Evolutionary conservation across 2,113 vertebrate species (phyloP), one percentile per base, ranked within the genome.

Genomic region (Apodemus sylvaticus): DNA sequence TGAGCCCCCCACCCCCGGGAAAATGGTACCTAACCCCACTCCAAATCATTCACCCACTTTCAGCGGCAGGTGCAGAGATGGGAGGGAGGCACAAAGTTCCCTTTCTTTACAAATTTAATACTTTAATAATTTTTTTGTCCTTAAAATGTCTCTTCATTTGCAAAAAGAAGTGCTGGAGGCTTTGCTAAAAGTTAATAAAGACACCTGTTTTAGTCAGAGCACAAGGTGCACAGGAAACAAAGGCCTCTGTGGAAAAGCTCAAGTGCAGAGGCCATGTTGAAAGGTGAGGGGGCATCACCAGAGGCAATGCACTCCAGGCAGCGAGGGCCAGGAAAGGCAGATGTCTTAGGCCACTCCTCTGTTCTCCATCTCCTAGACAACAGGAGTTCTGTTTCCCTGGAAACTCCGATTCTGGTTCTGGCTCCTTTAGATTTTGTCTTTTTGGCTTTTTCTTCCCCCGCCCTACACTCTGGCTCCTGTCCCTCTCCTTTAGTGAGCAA

Each of bases 131-230:
- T 91, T 91, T 48, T 48, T 68, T 51, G 74, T 17, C 31, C 53
- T 89, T 58, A 85, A 85, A 94, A 34, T 7, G 66, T 79, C 36
- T 95, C 36, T 87, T 83, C 19, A 3, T 89, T 66, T 60, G 19
- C 17, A 86, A 64, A 93, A 86, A n/a, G 0, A 55, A 74, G 2
- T 42, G 1, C 64, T 91, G 81, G 58, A 60, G 16, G 24, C 77
- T 58, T 93, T 68, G 29, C 64, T 81, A 85, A 95, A 92, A 95
- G 94, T 90, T 34, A 93, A 68, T 68, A 58, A 3, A 70, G 39
- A 0, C 3, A 22, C 76, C 45, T 79, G 22, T 83, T 91, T 97
- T 51, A 51, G 6, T 78, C 55, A 90, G 64, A 34, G 9, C 7
- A 17, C 5, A 4, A 48, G 82, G 5, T 71, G 76, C n/a, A 4